Evolutionary conservation across 2,888 invertebrate species (phyloP), one percentile per base, ranked within the genome.

Genomic region (Cataglyphis livida): DNA sequence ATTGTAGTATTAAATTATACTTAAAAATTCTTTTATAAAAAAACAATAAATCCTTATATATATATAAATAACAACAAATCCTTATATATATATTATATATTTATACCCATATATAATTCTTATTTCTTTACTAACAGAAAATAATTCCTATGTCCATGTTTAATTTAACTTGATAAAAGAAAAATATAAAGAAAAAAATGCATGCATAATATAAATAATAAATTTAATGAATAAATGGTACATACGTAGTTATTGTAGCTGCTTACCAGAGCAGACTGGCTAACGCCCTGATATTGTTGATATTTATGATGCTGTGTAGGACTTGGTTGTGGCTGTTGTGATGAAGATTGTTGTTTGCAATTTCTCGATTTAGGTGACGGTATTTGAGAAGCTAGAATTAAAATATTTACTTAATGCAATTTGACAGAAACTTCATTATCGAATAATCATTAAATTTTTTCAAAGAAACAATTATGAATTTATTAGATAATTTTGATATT

Each of bases 361-460:
- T 95, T 95, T 90, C 95, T 95, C 57, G 95, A 95, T 92, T 96
- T 96, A 70, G 96, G 96, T n/a, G 96, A 96, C 73, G 96, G 95
- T 90, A 96, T 96, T 93, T 96, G 96, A 44, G 95, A 94, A 57
- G 95, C 96, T 95, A 85, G 59, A 92, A 92, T 82, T 84, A 84
- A 85, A 83, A 85, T 41, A 25, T 44, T 71, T 15, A 0, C 15
- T 4, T 15, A 68, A 38, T 76, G 10, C n/a, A 68, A 5, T 48
- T 48, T 2, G 32, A 48, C 5, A 38, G 4, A 28, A 57, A 71
- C 21, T 18, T 38, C 15, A n/a, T 28, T 59, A 5, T 28, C 18
- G 0, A 41, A 61, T 5, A 41, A 61, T 15, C 3, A 15, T 21
- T 15, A 44, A 70, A 7, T 28, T 71, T 38, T 28, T 44, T 59